A percentile compares a stretch with the other conserved stretches of the same genome.
phyloP scores from a whole-genome alignment of 2,797 vertebrate species.

The Anableps anableps region DNA sequence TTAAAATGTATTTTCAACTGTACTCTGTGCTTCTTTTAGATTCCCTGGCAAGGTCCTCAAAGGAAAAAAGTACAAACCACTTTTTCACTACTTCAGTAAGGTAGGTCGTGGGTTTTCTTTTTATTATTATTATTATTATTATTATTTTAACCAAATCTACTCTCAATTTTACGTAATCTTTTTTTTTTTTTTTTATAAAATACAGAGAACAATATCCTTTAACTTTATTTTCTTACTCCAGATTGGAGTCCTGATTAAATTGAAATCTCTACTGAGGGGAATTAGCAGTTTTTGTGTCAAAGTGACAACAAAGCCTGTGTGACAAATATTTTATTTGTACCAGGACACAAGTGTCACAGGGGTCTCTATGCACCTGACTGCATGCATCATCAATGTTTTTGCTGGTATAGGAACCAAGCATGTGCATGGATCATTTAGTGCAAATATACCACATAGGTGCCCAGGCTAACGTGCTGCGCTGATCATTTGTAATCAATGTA shows the following conservation, averaged over 20 bases:
- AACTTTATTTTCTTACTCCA: not conserved
- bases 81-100: conserved; percentile 94
- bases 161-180: conserved; percentile 1
- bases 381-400: not conserved
- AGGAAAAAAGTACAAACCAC: conserved; percentile 93
- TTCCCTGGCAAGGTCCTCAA: conserved; percentile 91
- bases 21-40: conserved; percentile 71
- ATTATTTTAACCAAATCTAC: not conserved
- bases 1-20: conserved; percentile 1
- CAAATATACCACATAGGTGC: not conserved
- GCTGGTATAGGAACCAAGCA: not conserved
- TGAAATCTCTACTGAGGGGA: not conserved
- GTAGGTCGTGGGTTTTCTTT: conserved; percentile 74
- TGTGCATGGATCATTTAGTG: not conserved
- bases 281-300: not conserved
- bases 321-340: not conserved
- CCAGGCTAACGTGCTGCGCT: not conserved
- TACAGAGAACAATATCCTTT: not conserved
- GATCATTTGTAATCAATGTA: not conserved
- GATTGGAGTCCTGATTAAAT: not conserved
- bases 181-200: too few relatives aligned
- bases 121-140: conserved; percentile 17
- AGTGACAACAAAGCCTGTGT: not conserved
- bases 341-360: not conserved
- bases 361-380: not conserved